Percentiles rank a stretch among this genome's conserved stretches.
phyloP scores from a whole-genome alignment of 2,888 invertebrate species.

The Aproaerema taeniolella region DNA sequence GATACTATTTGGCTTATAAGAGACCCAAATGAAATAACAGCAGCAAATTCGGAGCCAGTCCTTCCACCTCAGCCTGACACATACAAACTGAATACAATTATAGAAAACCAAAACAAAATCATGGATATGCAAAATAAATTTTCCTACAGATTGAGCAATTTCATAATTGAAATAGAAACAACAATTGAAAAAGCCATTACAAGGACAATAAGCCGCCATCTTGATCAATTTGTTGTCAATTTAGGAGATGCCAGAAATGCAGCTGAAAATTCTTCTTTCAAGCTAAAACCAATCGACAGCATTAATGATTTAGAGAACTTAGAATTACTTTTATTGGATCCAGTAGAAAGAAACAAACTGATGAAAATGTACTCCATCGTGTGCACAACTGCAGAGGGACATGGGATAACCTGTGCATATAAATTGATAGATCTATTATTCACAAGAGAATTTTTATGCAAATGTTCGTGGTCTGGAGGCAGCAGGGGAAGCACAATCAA shows the following conservation, averaged over 20 bases:
- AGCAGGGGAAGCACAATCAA: constrained; percentile 14
- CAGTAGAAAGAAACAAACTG: constrained; percentile 6
- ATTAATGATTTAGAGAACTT: constrained; percentile 6
- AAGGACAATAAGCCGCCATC: too few species aligned
- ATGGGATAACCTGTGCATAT: constrained; percentile 15
- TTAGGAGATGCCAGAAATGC: constrained; percentile 1
- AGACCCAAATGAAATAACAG: constrained; percentile 4
- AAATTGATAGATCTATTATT: constrained; percentile 15
- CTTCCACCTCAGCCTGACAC: constrained; percentile 5
- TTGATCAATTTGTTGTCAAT: too few species aligned
- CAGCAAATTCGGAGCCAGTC: constrained; percentile 2
- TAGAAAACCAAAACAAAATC: constrained; percentile 6
- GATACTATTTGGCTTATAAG: constrained; percentile 4
- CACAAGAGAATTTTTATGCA: constrained; percentile 14
- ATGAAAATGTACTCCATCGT: constrained; percentile 8
- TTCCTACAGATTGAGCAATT: too few species aligned
- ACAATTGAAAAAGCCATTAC: too few species aligned
- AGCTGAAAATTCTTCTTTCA: constrained; percentile 1
- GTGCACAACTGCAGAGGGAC: constrained; percentile 9
- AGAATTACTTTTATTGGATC: constrained; percentile 8
- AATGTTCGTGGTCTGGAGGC: constrained; percentile 17
- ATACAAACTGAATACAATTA: constrained; percentile 4
- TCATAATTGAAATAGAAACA: not conserved
- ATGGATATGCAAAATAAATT: constrained; percentile 7
- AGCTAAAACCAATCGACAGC: constrained; percentile 5